Percentiles rank a stretch among this genome's conserved stretches.
Conservation (phyloP, 2,888 invertebrate genomes). For the Caenorhabditis zanzibari region DNA sequence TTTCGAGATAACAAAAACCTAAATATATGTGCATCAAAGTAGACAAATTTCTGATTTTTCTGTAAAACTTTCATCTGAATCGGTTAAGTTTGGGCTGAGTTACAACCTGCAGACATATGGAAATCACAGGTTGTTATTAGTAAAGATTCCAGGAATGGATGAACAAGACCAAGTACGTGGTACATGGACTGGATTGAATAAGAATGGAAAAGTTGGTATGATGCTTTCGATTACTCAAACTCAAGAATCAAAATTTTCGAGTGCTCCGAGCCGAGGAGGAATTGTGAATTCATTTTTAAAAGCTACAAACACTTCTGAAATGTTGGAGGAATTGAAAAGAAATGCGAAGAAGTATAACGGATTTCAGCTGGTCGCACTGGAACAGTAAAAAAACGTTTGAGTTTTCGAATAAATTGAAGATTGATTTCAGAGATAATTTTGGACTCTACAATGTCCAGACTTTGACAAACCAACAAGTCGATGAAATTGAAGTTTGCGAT, state of each 20-base stretch:
- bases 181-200: slow-evolving; percentile 78
- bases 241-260: slow-evolving; percentile 48
- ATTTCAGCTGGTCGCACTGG: slow-evolving; percentile 75
- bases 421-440: slow-evolving; percentile 23
- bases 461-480: slow-evolving; percentile 66
- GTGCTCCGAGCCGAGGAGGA: slow-evolving; percentile 73
- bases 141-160: slow-evolving; percentile 70
- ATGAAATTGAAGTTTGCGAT: slow-evolving; percentile 33
- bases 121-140: too few relatives aligned
- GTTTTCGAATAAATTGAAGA: not conserved
- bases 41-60: too few relatives aligned
- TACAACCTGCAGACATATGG: too few relatives aligned
- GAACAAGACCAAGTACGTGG: slow-evolving; percentile 73
- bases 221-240: slow-evolving; percentile 76
- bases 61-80: too few relatives aligned
- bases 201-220: slow-evolving; percentile 70
- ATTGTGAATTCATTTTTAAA: slow-evolving; percentile 23
- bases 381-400: slow-evolving; percentile 54
- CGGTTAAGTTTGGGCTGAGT: too few relatives aligned
- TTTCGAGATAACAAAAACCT: too few relatives aligned
- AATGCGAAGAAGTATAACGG: slow-evolving; percentile 71
- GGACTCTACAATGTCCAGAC: slow-evolving; percentile 65
- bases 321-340: slow-evolving; percentile 42
- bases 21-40: too few relatives aligned
- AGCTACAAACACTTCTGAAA: not conserved